Evolutionary conservation across 2,888 invertebrate species (phyloP), one percentile per base, ranked within the genome.

Genomic region (Caenorhabditis doughertyi): DNA sequence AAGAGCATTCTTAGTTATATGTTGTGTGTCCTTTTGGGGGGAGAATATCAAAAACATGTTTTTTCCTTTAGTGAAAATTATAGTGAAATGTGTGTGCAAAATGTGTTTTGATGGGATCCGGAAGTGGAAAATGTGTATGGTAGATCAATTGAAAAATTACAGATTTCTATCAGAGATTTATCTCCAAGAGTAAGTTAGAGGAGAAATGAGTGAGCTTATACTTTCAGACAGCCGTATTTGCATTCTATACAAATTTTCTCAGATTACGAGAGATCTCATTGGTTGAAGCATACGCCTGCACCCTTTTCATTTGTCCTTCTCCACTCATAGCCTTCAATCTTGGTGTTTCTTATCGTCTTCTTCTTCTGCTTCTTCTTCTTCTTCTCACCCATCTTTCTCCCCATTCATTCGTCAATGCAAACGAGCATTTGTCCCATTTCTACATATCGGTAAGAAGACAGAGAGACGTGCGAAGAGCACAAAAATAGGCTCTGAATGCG

Each of bases 371-470:
- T 23, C 51, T 21, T n/a, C 42, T 60, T 21, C 42, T 42, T 58
- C 42, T 58, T 21, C 5, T 35, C n/a, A n/a, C n/a, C n/a, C n/a
- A n/a, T n/a, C n/a, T n/a, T 39, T 44, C 18, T 47, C 44, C 44
- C 13, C 47, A 35, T 65, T 65, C 44, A 18, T 44, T 32, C 65
- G n/a, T 51, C 51, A 35, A 51, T 51, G 35, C 51, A 32, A 55
- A 65, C 27, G 51, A 65, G 27, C 32, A 18, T 49, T 21, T 49
- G 21, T 27, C 51, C 16, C 23, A 18, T 51, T 27, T 47, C 27
- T 27, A 18, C 21, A 18, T 23, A 49, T 60, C 58, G 72, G 60
- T 62, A 62, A 62, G 44, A 39, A 39, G 71, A 58, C n/a, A 47
- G 44, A 47, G 29, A 32, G 62, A 65, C 51, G 29, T 8, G 25